Evolutionary conservation across 2,888 invertebrate species (phyloP).

Genomic region (Homarus gammarus): DNA sequence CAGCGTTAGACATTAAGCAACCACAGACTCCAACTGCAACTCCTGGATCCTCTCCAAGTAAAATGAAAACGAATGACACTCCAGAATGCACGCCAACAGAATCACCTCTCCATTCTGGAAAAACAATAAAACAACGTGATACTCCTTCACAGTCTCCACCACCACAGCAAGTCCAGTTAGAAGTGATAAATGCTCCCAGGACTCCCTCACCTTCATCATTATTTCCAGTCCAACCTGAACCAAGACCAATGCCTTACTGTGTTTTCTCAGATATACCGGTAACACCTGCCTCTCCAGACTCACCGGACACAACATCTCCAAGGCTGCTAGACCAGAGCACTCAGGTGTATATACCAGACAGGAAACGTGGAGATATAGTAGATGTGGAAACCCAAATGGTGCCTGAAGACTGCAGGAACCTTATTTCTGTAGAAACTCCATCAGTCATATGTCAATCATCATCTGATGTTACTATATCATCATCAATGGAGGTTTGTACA

Average conservation of each 20-base stretch:
- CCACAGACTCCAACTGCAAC: constrained; percentile 10
- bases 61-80: neutral
- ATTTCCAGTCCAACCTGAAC: neutral
- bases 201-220: constrained; percentile 6
- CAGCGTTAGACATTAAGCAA: neutral
- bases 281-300: neutral
- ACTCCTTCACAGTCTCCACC: constrained; percentile 7
- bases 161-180: neutral
- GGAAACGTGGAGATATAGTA: neutral
- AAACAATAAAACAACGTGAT: too few species aligned
- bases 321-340: neutral
- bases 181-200: neutral
- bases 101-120: neutral
- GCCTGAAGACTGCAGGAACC: neutral
- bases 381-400: neutral
- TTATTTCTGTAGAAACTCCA: neutral
- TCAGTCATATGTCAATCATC: constrained; percentile 15
- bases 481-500: constrained; percentile 17
- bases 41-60: constrained; percentile 5
- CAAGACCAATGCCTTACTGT: neutral
- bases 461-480: constrained; percentile 7
- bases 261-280: neutral
- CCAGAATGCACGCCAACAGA: neutral
- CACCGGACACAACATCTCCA: neutral
- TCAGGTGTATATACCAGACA: neutral